Evolutionary conservation across 2,113 vertebrate species (phyloP).

Genomic region (Rhombomys opimus): DNA sequence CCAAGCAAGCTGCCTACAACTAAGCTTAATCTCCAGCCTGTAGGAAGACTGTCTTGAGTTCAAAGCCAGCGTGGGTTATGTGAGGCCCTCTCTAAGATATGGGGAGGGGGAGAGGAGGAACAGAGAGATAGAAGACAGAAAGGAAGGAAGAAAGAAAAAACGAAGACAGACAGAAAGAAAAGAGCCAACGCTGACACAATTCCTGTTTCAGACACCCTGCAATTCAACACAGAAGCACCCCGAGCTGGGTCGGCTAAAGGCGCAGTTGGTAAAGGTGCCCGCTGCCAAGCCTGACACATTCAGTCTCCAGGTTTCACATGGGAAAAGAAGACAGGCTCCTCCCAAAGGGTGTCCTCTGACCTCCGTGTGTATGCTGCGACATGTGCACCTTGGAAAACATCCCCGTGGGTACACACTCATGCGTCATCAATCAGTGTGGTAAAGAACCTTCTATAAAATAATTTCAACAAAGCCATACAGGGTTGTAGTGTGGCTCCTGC

Average conservation of each 20-base stretch:
- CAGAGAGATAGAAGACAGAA: neutral
- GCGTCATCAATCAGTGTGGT: neutral
- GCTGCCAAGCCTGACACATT: neutral
- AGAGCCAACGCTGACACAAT: neutral
- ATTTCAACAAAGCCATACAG: neutral
- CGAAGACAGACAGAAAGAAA: neutral
- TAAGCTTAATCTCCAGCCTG: neutral
- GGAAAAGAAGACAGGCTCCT: neutral
- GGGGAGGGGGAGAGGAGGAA: fast-evolving
- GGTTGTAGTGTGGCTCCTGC: neutral
- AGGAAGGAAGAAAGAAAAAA: neutral
- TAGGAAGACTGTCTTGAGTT: neutral
- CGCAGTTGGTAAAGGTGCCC: neutral
- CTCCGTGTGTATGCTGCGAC: neutral
- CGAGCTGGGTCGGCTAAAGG: neutral
- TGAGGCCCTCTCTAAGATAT: neutral
- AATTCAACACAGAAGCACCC: conserved; percentile 2
- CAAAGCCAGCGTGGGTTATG: neutral
- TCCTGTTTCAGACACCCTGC: neutral
- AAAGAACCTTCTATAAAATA: neutral
- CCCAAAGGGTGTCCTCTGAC: neutral
- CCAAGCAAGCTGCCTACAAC: neutral
- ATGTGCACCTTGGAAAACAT: neutral
- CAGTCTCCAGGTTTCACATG: neutral
- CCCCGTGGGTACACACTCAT: neutral